Percentiles rank a stretch among this genome's conserved stretches.
Conservation (phyloP, 2,888 invertebrate species). For the Cylloceria caligata region DNA sequence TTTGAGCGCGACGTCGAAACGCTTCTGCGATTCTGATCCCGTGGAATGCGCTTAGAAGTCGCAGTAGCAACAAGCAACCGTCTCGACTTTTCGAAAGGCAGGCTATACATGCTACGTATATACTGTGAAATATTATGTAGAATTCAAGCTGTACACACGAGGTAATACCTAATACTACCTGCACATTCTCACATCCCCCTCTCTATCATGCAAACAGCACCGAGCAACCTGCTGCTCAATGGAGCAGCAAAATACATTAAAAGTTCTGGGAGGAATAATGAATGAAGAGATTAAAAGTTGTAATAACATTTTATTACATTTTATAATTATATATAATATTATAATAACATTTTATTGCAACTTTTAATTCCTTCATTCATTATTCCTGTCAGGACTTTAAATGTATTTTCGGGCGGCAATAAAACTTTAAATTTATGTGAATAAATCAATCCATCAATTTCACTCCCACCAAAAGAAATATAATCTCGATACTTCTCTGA, state of each 20-base stretch:
- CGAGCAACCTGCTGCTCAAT: neutral
- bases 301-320: too few relatives aligned
- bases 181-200: neutral
- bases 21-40: slow-evolving; percentile 78
- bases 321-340: too few relatives aligned
- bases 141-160: neutral
- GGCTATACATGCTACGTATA: neutral
- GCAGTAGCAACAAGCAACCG: slow-evolving; percentile 9
- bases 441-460: neutral
- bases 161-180: neutral
- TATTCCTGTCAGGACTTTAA: too few relatives aligned
- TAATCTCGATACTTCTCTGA: too few relatives aligned
- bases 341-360: too few relatives aligned
- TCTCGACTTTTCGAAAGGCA: slow-evolving; percentile 63
- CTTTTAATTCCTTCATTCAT: too few relatives aligned
- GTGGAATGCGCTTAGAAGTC: slow-evolving; percentile 78
- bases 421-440: neutral
- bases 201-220: neutral
- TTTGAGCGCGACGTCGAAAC: slow-evolving; percentile 32
- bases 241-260: too few relatives aligned
- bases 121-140: slow-evolving; percentile 3
- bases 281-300: too few relatives aligned
- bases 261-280: too few relatives aligned
- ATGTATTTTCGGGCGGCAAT: neutral
- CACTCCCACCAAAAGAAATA: too few relatives aligned